Base-by-base conservation (phyloP, 2,888 invertebrate species). In the Hirtodrosophila trivittata region DNA sequence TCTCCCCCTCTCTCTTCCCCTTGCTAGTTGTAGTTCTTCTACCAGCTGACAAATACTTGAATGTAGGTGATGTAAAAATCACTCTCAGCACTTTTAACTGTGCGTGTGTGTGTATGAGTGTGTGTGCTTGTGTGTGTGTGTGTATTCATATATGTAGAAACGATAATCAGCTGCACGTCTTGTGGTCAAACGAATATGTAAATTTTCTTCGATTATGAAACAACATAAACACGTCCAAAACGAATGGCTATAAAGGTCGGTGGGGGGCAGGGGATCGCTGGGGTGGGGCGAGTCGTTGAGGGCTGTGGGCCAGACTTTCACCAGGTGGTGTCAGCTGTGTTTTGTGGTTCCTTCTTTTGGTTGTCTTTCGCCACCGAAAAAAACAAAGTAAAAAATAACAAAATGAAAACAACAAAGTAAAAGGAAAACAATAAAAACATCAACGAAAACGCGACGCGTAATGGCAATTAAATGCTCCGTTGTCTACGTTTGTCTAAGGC, bases 251-350 rank as follows among this genome's bases (percentile, higher is more conserved):
- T 26, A 49, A 4, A 14, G 10, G 37, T 30, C 3, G 13, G 16
- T 7, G 9, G 9, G 18, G 25, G 10, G 32, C 8, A n/a, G 45
- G 38, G 38, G 13, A 7, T 1, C 3, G 18, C 5, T 21, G 55
- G 32, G 39, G n/a, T 5, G 18, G 18, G 1, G 1, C 28, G 41
- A 39, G 32, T 46, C 42, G 13, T 28, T n/a, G 12, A 35, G 49
- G 28, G 37, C 52, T n/a, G 18, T 30, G 66, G 30, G 45, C 60
- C 68, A 60, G 62, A 83, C 80, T 80, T 80, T 80, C 80, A 80
- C 80, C 80, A 62, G 57, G 51, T 46, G 66, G 46, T 76, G 80
- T 78, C 78, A 80, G 80, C 83, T 80, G 80, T 76, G 68, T 21
- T 38, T 14, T 55, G 56, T 43, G 18, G 18, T 78, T 68, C 80